Base-by-base conservation (phyloP, 2,113 vertebrate species). In the Zosterops japonicus region DNA sequence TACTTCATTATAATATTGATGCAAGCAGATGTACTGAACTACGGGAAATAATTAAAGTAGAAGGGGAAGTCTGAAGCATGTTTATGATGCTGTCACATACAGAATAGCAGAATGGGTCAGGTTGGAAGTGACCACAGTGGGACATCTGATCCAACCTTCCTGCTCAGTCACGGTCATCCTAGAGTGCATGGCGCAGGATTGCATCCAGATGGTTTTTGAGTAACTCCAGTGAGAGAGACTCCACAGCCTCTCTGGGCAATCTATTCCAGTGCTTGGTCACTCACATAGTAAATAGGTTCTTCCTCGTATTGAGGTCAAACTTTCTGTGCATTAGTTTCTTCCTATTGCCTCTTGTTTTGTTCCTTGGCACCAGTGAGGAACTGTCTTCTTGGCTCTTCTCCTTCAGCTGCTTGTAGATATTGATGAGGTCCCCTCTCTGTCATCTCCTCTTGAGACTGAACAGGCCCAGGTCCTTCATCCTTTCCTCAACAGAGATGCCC, bases 81-180 rank as follows among this genome's bases (percentile, higher is more conserved):
- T 78, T 83, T 91, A 18, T 28, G 5, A 59, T 70, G 3, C 53
- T 69, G 84, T 67, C 28, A 59, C 33, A 8, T 57, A 39, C 5
- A 31, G 52, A 67, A 18, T 82, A 33, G 17, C 39, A 46, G 20
- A 65, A 6, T 52, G 23, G 33, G 24, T 82, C 28, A 14, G 13
- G 13, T 60, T 68, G 46, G 33, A 68, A 82, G n/a, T 27, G 46
- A 41, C 20, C 39, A n/a, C 36, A 52, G 33, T 59, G 60, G 9
- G 39, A 52, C 28, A 14, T 39, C 12, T 82, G 50, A 33, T 81
- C 59, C 22, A 44, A 0, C 44, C 8, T 59, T 18, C 35, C 36
- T 44, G 36, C 44, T 57, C 31, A 50, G 0, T 35, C 18, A 15
- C 0, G 0, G 31, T 50, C 33, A 44, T 59, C 36, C 31, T 28